These are phyloP conservation scores for Protaetia brevitarsis DNA, from an alignment of 1,140 invertebrate species.

Conservation along the genomic window DNA sequence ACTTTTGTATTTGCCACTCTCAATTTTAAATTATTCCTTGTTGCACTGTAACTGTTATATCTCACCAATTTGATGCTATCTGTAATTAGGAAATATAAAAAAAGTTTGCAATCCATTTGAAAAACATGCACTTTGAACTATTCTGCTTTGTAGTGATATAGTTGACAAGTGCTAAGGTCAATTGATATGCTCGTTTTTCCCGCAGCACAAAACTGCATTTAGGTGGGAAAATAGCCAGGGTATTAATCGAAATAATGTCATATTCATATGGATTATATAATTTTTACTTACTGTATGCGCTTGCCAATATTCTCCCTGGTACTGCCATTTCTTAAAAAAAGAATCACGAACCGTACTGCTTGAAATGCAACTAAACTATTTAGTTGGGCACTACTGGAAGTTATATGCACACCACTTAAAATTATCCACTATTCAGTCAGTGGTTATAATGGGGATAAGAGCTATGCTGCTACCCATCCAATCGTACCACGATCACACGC, in stretches of 20 bases:
- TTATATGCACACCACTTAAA: not conserved
- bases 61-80: not conserved
- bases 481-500: too few relatives aligned
- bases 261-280: constrained; percentile 6
- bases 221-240: not conserved
- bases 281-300: constrained; percentile 13
- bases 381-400: not conserved
- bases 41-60: not conserved
- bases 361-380: not conserved
- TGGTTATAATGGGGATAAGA: not conserved
- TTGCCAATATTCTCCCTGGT: constrained; percentile 12
- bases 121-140: constrained; percentile 3
- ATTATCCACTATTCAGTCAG: not conserved
- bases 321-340: not conserved
- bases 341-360: not conserved
- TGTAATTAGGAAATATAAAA: not conserved
- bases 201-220: not conserved
- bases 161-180: constrained; percentile 5
- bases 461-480: not conserved
- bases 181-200: too few relatives aligned
- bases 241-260: not conserved
- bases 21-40: too few relatives aligned
- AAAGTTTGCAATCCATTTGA: not conserved
- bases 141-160: not conserved
- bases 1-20: too few relatives aligned